Conservation (phyloP, 2,113 vertebrate species). For the Prionailurus bengalensis region DNA sequence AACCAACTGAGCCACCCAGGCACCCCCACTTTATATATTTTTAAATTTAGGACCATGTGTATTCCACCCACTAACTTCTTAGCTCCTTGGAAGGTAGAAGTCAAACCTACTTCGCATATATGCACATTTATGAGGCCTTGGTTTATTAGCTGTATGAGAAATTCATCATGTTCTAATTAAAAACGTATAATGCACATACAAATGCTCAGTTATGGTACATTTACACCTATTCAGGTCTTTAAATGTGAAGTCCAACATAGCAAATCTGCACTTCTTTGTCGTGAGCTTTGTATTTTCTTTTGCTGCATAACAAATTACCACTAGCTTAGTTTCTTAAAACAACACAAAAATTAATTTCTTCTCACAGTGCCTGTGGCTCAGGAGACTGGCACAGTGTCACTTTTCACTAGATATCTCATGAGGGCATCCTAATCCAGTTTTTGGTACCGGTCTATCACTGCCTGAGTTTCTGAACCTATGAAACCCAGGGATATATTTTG, state of each 20-base stretch:
- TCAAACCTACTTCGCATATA: background rate
- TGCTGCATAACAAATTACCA: background rate
- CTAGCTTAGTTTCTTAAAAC: background rate
- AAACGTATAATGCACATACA: background rate
- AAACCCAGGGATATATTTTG: background rate
- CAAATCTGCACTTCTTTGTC: background rate
- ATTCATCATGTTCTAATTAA: constrained; percentile 28
- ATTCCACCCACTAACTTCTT: background rate
- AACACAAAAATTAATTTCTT: background rate
- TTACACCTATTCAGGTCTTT: background rate
- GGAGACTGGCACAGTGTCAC: rapidly evolving
- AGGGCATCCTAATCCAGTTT: background rate
- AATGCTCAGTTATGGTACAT: background rate
- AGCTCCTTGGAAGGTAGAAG: background rate
- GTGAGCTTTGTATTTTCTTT: background rate
- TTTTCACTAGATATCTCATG: background rate
- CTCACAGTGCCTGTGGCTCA: background rate
- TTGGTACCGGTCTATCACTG: background rate
- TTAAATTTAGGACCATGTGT: background rate
- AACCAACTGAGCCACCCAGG: no score
- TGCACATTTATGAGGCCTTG: background rate
- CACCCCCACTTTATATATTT: background rate
- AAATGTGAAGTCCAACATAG: background rate
- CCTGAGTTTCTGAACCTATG: background rate
- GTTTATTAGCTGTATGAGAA: background rate